phyloP scores from a whole-genome alignment of 1,140 invertebrate species.

The Hylaeus volcanicus region DNA sequence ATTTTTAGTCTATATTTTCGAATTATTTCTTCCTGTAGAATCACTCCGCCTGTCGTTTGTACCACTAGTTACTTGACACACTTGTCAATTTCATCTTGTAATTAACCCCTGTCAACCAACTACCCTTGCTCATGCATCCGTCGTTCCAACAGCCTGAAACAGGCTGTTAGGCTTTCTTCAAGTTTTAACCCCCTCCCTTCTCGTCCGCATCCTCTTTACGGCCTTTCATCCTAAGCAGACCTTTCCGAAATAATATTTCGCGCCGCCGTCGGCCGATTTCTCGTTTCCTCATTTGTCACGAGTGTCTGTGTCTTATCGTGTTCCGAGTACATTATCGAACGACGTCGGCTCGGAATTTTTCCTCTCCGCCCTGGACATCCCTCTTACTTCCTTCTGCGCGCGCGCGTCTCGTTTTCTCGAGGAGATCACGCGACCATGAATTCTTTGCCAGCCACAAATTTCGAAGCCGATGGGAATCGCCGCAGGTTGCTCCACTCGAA shows the following conservation, averaged over 20 bases:
- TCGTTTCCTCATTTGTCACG: conserved; percentile 61
- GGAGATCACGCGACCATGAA: conserved; percentile 12
- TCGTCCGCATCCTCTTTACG: background rate
- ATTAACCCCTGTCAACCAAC: conserved; percentile 58
- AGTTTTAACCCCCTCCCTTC: background rate
- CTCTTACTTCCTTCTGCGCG: background rate
- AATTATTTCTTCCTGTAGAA: too few relatives aligned
- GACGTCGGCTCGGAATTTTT: conserved; percentile 17
- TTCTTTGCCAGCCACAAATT: background rate
- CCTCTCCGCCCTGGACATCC: background rate
- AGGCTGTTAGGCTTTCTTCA: too few relatives aligned
- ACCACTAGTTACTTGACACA: background rate
- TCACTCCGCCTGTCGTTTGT: too few relatives aligned
- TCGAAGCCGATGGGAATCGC: background rate
- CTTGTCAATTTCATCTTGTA: conserved; percentile 52
- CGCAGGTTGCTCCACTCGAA: background rate
- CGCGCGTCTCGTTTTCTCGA: background rate
- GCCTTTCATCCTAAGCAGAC: conserved; percentile 26
- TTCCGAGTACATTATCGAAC: conserved; percentile 61
- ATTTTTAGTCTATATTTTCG: too few relatives aligned
- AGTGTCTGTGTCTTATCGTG: conserved; percentile 61
- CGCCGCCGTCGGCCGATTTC: conserved; percentile 16
- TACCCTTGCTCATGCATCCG: conserved; percentile 22
- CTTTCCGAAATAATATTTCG: conserved; percentile 6
- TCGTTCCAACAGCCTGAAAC: conserved; percentile 22